Base-by-base conservation (phyloP, 2,113 vertebrate species). In the Indri indri region DNA sequence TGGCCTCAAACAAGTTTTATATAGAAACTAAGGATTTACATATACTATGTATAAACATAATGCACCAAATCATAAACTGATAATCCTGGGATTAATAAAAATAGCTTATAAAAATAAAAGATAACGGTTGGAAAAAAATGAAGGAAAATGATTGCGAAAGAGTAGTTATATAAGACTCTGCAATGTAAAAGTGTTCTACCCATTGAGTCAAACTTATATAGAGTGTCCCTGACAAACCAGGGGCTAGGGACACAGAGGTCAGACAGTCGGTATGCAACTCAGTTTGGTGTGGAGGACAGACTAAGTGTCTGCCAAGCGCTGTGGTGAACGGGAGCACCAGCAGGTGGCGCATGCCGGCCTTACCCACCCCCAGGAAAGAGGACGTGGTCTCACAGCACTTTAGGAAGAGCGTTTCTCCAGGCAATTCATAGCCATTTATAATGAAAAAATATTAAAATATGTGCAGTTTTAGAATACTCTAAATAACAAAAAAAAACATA, bases 21-120 rank as follows among this genome's bases (percentile, higher is more conserved):
- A 66, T 34, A 82, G 54, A 83, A 95, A 79, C 32, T 89, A 81
- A 95, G 40, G 25, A 54, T 37, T 94, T 95, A 63, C 1, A 68
- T 22, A 65, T 0, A 68, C 23, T 88, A 37, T 34, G 17, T 88
- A 70, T 81, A 91, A 74, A 84, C 34, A 79, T 3, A 81, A 84
- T n/a, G 52, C 11, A 9, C 42, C 61, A 22, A 88, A 82, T 81
- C 52, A 89, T 79, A 74, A 91, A 70, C 83, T 57, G 65, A 79
- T 32, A 76, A 71, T 76, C 82, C 76, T 86, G 32, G 17, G 12
- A 82, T 92, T 88, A 88, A 66, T 42, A 23, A 74, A 61, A 88
- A 89, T 40, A 93, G 22, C 5, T 87, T 90, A 54, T 8, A 66
- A 81, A 91, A 65, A 61, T 74, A 34, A 96, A 88, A 92, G 66